Base-by-base conservation (phyloP, 2,888 invertebrate genomes). In the Pollenia amentaria region DNA sequence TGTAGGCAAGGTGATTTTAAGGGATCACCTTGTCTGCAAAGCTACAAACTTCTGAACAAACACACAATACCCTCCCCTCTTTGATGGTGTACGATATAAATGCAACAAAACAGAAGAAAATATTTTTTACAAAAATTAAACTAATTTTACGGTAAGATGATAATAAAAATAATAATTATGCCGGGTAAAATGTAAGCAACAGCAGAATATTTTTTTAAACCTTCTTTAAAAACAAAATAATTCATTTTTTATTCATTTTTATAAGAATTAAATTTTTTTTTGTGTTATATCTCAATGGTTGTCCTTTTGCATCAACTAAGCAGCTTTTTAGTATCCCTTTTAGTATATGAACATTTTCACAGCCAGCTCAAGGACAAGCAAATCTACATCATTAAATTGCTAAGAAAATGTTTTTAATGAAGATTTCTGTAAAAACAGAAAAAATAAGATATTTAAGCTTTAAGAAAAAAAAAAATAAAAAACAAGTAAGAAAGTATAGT, bases 141-240 rank as follows among this genome's bases (percentile, higher is more conserved):
- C 44, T 18, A 40, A 64, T 42, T 64, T 18, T 65, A n/a, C 18
- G 16, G 3, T 40, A 14, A 62, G 42, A 62, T 62, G 21, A 42
- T 62, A 42, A 62, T 62, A 42, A 62, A 62, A 42, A 62, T 53
- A 18, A 53, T 38, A 60, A 38, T 40, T 11, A 62, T 10, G 11
- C 16, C 1, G 1, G 18, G 10, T 1, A 55, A 62, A 62, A 62
- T 62, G 16, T n/a, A 11, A 42, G n/a, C 9, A 62, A 21, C 57
- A 57, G 29, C 57, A 57, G 57, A 57, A 57, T 29, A 57, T 57
- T 4, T 4, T 57, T 57, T 38, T 1, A 57, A 57, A 4, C 1
- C 21, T 21, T 14, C 6, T 57, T 57, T 57, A 38, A 29, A 57
- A 29, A 14, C 29, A 18, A 57, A 38, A 9, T 29, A 57, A 57